These are phyloP conservation scores for Drosophila testacea DNA, from an alignment of 2,888 invertebrate species.

Conservation along the genomic window DNA sequence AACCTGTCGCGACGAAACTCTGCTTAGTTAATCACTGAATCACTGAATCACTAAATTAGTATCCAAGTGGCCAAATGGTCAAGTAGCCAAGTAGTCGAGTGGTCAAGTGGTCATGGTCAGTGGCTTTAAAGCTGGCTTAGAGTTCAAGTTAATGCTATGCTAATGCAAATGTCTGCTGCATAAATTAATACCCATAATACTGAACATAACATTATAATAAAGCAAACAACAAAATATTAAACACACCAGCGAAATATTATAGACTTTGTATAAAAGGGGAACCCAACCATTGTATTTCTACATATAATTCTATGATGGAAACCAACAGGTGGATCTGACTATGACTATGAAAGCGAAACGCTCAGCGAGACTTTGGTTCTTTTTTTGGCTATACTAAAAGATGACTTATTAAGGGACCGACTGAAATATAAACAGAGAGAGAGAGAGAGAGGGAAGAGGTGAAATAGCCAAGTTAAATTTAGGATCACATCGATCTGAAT, in stretches of 20 bases:
- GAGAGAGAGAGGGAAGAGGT: background rate
- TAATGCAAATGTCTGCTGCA: constrained; percentile 74
- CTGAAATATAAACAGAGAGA: background rate
- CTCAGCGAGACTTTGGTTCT: background rate
- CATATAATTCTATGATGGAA: constrained; percentile 27
- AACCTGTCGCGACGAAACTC: constrained; percentile 58
- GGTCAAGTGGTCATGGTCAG: constrained; percentile 30
- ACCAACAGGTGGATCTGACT: constrained; percentile 18
- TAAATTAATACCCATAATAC: constrained; percentile 73
- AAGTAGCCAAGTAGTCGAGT: constrained; percentile 8
- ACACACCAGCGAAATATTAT: background rate
- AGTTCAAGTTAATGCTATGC: constrained; percentile 65
- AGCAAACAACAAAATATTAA: constrained; percentile 28
- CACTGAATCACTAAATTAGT: constrained; percentile 56
- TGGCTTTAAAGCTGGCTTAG: constrained; percentile 27
- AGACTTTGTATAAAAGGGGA: background rate
- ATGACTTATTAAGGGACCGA: background rate
- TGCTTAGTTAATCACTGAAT: constrained; percentile 57
- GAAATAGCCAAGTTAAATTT: background rate
- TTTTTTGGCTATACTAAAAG: background rate
- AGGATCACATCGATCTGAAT: background rate
- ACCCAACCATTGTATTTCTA: constrained; percentile 10
- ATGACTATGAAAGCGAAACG: constrained; percentile 1
- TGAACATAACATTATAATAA: constrained; percentile 33
- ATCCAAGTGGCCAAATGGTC: constrained; percentile 18